Conservation (phyloP, 64 coral and sea anemone species). For the Stichodactyla helianthus region DNA sequence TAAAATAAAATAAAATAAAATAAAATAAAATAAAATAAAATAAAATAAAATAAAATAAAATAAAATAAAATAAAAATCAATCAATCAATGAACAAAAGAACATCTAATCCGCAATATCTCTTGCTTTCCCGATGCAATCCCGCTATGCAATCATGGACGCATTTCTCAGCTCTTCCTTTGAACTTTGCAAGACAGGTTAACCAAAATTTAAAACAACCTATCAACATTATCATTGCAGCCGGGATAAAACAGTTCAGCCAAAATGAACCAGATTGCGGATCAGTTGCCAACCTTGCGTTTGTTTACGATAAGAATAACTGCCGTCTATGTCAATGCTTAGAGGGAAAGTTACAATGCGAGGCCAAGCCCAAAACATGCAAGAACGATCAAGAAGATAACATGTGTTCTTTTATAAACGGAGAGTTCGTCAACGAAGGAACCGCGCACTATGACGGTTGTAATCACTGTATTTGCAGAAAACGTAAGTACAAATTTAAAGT, state of each 20-base stretch:
- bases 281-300: background rate
- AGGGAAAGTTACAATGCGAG: slow-evolving; percentile 43
- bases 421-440: slow-evolving; percentile 33
- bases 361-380: slow-evolving; percentile 30
- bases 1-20: too few relatives aligned
- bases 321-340: slow-evolving; percentile 59
- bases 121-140: too few relatives aligned
- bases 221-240: background rate
- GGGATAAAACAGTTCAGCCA: background rate
- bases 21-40: too few relatives aligned
- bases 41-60: too few relatives aligned
- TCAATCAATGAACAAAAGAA: too few relatives aligned
- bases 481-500: slow-evolving; percentile 40
- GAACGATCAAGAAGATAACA: background rate
- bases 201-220: background rate
- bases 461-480: slow-evolving; percentile 75
- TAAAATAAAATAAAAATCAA: too few relatives aligned
- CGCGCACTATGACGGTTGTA: slow-evolving; percentile 88
- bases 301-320: slow-evolving; percentile 52
- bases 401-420: slow-evolving; percentile 60
- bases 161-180: too few relatives aligned
- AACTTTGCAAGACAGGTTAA: too few relatives aligned
- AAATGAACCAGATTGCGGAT: background rate
- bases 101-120: too few relatives aligned
- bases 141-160: too few relatives aligned